Percentiles rank a stretch among this genome's conserved stretches.
Evolutionary conservation across 92 coral and sea anemone species (phyloP).

Genomic region (Palythoa grandis): DNA sequence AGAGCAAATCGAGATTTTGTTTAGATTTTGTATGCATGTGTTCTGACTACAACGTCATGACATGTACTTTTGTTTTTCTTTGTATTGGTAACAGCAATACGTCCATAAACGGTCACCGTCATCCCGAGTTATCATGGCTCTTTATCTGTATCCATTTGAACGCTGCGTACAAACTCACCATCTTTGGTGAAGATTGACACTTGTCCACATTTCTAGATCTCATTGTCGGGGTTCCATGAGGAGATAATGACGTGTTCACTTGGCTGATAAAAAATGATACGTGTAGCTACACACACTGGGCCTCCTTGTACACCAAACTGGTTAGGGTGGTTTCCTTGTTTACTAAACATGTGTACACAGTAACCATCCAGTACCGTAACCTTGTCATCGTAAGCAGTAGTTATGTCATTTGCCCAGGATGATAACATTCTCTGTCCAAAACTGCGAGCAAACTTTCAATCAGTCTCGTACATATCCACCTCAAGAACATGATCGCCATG

Average conservation of each 20-base stretch:
- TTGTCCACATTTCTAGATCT: background rate
- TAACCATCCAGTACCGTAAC: background rate
- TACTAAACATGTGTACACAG: background rate
- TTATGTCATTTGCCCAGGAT: background rate
- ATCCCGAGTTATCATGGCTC: background rate
- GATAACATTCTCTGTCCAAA: background rate
- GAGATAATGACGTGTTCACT: background rate
- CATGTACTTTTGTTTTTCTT: background rate
- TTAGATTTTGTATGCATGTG: no score
- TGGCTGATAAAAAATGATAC: background rate
- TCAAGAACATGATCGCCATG: no score
- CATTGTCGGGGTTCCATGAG: background rate
- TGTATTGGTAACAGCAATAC: background rate
- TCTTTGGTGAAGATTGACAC: background rate
- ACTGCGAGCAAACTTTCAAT: background rate
- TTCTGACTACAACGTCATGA: no score
- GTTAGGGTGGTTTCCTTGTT: background rate
- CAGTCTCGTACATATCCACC: background rate
- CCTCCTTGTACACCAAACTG: background rate
- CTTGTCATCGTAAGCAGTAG: background rate
- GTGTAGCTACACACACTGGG: background rate
- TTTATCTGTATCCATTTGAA: background rate
- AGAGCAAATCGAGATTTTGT: no score
- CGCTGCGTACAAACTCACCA: background rate
- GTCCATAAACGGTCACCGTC: background rate